A percentile compares a stretch with the other conserved stretches of the same genome.
phyloP scores from a whole-genome alignment of 2,888 invertebrate species.

The Conus canariensis region DNA sequence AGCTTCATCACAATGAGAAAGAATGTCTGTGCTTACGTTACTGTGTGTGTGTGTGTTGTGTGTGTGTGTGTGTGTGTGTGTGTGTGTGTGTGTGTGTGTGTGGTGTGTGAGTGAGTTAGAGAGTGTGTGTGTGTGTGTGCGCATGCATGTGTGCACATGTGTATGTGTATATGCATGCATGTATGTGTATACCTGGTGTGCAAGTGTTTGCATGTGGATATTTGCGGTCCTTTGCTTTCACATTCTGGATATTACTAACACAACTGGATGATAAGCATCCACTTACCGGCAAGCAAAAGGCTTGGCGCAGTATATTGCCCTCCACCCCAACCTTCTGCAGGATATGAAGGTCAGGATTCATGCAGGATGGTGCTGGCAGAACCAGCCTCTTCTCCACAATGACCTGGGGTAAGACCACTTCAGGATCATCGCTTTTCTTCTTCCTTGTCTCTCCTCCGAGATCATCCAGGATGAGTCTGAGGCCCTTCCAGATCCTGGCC shows the following conservation, averaged over 20 bases:
- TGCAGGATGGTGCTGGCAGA: conserved; percentile 35
- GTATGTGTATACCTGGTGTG: no score
- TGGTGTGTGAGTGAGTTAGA: background rate
- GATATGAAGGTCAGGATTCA: conserved; percentile 35
- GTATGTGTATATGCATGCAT: no score
- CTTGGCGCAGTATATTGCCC: background rate
- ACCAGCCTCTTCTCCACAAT: conserved; percentile 38
- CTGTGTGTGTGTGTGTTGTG: background rate
- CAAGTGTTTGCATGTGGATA: no score
- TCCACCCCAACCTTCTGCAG: conserved; percentile 35
- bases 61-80: background rate
- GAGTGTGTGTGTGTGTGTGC: background rate
- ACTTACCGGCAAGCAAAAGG: conserved; percentile 18
- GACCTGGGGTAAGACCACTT: conserved; percentile 22
- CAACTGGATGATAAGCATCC: no score
- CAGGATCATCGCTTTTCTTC: background rate
- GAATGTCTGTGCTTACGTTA: background rate
- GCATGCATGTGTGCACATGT: no score
- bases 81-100: background rate
- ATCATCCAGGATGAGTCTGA: background rate
- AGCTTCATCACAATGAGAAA: no score
- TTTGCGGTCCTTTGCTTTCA: no score
- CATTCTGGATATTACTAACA: no score
- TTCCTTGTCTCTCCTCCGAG: background rate
- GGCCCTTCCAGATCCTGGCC: conserved; percentile 31